Evolutionary conservation across 1,140 invertebrate species (phyloP).

Genomic region (Nephila pilipes): DNA sequence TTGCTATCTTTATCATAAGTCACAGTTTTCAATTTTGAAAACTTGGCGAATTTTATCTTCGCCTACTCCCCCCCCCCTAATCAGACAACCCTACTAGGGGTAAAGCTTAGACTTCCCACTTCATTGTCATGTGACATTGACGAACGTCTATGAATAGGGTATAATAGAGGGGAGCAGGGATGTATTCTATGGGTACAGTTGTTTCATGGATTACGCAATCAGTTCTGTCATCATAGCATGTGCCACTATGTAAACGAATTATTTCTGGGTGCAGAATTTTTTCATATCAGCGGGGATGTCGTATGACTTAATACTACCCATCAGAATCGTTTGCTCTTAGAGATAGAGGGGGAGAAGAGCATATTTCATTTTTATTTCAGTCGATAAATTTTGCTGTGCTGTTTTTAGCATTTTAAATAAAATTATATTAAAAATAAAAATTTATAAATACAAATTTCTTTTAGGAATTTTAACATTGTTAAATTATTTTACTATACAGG

Average conservation of each 20-base stretch:
- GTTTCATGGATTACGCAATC: conserved; percentile 65
- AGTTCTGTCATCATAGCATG: conserved; percentile 65
- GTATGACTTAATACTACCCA: conserved; percentile 58
- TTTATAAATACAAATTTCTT: too few relatives aligned
- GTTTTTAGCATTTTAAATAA: too few relatives aligned
- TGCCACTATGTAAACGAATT: conserved; percentile 63
- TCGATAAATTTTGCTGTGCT: too few relatives aligned
- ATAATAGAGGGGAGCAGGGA: not conserved
- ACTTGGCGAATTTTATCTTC: conserved; percentile 18
- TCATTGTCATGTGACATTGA: conserved; percentile 45
- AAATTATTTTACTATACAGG: too few relatives aligned
- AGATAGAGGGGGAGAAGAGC: too few relatives aligned
- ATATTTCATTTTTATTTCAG: too few relatives aligned
- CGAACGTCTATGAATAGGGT: not conserved
- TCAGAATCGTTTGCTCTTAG: not conserved
- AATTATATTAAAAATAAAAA: too few relatives aligned
- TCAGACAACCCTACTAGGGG: conserved; percentile 22
- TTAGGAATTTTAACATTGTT: too few relatives aligned
- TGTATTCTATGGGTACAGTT: conserved; percentile 46
- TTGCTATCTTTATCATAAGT: too few relatives aligned
- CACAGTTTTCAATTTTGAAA: not conserved
- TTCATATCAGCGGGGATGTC: not conserved
- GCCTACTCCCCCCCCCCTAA: too few relatives aligned
- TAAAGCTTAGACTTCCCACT: conserved; percentile 42
- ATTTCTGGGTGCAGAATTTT: conserved; percentile 33